These are phyloP conservation scores for Anseranas semipalmata DNA, from an alignment of 2,113 vertebrate genomes.

Conservation along the genomic window DNA sequence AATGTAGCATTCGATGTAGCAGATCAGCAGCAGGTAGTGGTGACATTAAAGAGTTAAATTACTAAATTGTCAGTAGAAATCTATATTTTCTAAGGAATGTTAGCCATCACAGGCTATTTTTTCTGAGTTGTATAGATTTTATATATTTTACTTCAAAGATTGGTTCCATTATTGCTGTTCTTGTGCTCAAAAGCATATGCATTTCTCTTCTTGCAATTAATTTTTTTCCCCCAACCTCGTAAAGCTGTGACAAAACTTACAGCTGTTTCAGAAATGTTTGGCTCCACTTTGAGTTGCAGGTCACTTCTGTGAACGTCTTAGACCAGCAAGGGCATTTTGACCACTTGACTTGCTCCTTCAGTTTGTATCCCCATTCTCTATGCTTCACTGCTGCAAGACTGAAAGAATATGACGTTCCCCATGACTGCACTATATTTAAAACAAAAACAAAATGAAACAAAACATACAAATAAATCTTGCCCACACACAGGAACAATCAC, in stretches of 20 bases:
- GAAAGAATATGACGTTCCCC: background rate
- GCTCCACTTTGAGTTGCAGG: background rate
- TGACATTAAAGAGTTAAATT: background rate
- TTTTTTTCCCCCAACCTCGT: background rate
- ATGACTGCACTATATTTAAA: background rate
- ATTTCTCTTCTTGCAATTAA: background rate
- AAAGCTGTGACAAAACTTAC: background rate
- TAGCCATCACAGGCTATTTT: background rate
- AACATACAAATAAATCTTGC: background rate
- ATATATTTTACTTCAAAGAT: background rate
- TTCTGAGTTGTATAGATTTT: background rate
- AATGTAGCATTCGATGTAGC: background rate
- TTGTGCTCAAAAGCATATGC: background rate
- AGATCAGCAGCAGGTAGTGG: background rate
- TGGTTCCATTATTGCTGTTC: background rate
- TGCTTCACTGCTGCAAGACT: background rate
- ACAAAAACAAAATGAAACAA: background rate
- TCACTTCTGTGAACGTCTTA: background rate
- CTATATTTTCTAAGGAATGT: background rate
- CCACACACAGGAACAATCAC: background rate
- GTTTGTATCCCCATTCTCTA: background rate
- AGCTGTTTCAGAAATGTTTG: background rate
- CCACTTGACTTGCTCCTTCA: background rate
- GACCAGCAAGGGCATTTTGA: background rate
- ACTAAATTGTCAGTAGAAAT: background rate